These are phyloP conservation scores for Cristatella mucedo DNA, from an alignment of 2,888 invertebrate genomes.

Conservation along the genomic window DNA sequence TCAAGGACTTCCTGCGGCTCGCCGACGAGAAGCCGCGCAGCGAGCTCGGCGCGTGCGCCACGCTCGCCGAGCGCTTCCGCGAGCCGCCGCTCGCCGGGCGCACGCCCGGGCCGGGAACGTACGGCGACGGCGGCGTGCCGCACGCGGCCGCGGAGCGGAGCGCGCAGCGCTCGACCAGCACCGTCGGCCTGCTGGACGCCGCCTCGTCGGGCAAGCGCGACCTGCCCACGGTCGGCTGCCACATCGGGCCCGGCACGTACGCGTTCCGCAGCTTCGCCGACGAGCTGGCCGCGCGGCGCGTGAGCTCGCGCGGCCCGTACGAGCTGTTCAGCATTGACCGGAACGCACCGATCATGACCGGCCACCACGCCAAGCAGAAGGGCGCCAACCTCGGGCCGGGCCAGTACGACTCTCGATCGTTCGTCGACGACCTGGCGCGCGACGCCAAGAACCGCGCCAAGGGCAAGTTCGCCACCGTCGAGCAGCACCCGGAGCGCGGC, in stretches of 20 bases:
- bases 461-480: slow-evolving; percentile 29
- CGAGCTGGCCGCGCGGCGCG: slow-evolving; percentile 23
- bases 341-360: slow-evolving; percentile 31
- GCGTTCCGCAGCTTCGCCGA: slow-evolving; percentile 28
- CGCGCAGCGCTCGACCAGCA: slow-evolving; percentile 22
- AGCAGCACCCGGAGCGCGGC: slow-evolving; percentile 25
- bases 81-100: too few relatives aligned
- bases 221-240: slow-evolving; percentile 24
- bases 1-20: slow-evolving; percentile 27
- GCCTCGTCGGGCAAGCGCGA: slow-evolving; percentile 23
- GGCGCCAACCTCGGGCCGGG: slow-evolving; percentile 24
- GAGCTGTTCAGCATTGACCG: slow-evolving; percentile 34
- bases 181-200: slow-evolving; percentile 29
- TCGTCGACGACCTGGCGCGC: slow-evolving; percentile 21
- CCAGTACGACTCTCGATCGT: slow-evolving; percentile 26
- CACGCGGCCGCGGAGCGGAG: slow-evolving; percentile 28
- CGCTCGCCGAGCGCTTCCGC: slow-evolving; percentile 14
- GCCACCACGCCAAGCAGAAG: slow-evolving; percentile 22
- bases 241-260: slow-evolving; percentile 33
- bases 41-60: slow-evolving; percentile 23
- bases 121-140: slow-evolving; percentile 33
- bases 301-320: slow-evolving; percentile 31
- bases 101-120: slow-evolving; percentile 34
- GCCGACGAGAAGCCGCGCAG: slow-evolving; percentile 26
- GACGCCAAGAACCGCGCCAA: slow-evolving; percentile 18